Conservation (phyloP, 2,113 vertebrate genomes). For the Archilochus colubris region DNA sequence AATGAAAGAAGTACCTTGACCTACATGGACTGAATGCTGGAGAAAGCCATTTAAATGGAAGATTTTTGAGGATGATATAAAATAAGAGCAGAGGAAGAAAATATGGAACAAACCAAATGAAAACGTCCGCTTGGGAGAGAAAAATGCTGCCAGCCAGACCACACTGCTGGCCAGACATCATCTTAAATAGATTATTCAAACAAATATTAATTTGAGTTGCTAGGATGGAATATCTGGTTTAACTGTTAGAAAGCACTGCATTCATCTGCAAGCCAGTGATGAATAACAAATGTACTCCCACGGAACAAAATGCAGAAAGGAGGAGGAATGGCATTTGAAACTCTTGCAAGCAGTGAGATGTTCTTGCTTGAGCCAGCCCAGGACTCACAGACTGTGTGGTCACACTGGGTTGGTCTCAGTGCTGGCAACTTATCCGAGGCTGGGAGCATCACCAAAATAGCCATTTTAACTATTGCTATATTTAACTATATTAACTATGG, state of each 20-base stretch:
- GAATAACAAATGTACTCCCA: conserved; percentile 70
- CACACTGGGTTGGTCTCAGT: neutral
- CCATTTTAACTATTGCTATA: neutral
- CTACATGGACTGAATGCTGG: neutral
- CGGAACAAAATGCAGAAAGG: conserved; percentile 48
- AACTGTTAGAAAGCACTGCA: conserved; percentile 60
- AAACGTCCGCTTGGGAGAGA: conserved; percentile 31
- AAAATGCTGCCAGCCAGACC: conserved; percentile 64
- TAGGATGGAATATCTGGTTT: conserved; percentile 72
- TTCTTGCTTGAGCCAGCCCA: conserved; percentile 20
- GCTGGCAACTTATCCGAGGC: neutral
- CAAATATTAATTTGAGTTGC: conserved; percentile 76
- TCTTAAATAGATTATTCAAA: conserved; percentile 73
- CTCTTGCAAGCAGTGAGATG: conserved; percentile 1
- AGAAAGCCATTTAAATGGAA: conserved; percentile 5
- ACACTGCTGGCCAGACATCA: conserved; percentile 70
- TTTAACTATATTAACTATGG: neutral
- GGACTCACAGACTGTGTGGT: conserved; percentile 33
- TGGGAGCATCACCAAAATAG: neutral
- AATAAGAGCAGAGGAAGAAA: conserved; percentile 52
- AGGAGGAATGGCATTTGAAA: conserved; percentile 17
- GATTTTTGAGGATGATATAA: neutral
- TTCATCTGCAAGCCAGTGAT: conserved; percentile 55
- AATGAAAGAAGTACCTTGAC: neutral
- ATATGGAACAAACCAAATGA: conserved; percentile 54